These are phyloP conservation scores for Dromaius novaehollandiae DNA, from an alignment of 2,113 vertebrate species.

Conservation along the genomic window DNA sequence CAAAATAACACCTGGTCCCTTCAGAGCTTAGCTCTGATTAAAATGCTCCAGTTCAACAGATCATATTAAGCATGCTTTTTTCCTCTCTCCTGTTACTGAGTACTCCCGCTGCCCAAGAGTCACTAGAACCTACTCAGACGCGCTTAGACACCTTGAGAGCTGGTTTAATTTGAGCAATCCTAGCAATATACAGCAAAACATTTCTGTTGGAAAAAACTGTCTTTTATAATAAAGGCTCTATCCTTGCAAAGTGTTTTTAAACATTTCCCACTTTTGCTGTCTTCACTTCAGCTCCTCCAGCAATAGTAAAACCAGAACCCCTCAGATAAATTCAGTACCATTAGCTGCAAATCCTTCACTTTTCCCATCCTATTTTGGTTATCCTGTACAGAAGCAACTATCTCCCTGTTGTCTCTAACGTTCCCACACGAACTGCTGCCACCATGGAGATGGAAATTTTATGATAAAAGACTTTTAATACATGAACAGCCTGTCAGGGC, in stretches of 20 bases:
- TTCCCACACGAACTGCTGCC: background rate
- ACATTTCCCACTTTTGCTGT: background rate
- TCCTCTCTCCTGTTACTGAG: background rate
- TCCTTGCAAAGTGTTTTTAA: background rate
- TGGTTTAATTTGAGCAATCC: background rate
- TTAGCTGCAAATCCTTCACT: background rate
- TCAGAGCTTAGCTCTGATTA: constrained; percentile 29
- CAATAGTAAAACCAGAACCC: background rate
- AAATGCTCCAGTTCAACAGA: constrained; percentile 43
- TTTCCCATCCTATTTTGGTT: background rate
- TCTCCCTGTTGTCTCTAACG: background rate
- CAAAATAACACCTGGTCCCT: constrained; percentile 58
- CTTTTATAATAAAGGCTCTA: background rate
- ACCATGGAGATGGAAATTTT: background rate
- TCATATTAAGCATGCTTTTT: background rate
- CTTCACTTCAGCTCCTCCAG: background rate
- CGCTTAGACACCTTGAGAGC: background rate
- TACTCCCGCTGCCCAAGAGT: background rate
- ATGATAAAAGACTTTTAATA: background rate
- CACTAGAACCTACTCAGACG: background rate
- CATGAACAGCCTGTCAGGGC: background rate
- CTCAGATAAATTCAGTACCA: background rate
- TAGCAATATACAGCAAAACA: background rate
- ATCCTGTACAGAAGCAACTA: background rate
- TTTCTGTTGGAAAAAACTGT: background rate